Base-by-base conservation (phyloP, 2,888 invertebrate species). In the Volucella inflata region DNA sequence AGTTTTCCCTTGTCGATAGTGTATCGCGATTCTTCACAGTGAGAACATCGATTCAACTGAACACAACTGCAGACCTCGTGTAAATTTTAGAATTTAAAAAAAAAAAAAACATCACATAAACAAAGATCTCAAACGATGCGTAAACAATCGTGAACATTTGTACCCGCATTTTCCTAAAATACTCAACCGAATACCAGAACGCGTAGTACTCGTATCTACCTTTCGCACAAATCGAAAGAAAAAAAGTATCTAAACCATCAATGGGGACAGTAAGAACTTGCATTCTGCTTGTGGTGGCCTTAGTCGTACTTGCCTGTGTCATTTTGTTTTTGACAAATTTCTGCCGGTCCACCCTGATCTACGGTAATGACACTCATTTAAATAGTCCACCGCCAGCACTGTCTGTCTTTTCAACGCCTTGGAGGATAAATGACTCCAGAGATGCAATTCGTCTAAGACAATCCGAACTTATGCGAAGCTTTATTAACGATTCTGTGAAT, bases 401-500 rank as follows among this genome's bases (percentile, higher is more conserved):
- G n/a, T 30, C 30, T 30, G 12, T 30, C 53, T 68, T 53, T 40
- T 55, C 48, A 12, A 62, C 60, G 8, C 42, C 51, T n/a, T 77
- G 62, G 74, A 68, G 44, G 17, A 42, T 59, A 36, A 72, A 78
- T 17, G 36, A 16, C 51, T 65, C 65, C 2, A 14, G n/a, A 38
- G 53, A 65, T 44, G 55, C 44, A 30, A 65, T 75, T 14, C 68
- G 67, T 30, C 17, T 21, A 12, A 79, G 21, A 10, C 85, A 82
- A 65, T 68, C 72, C 1, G 16, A 64, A 17, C 30, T 80, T 1
- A 83, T 87, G 78, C 46, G 14, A 3, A 84, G 60, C 50, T 87
- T 60, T n/a, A 83, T 87, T 12, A 82, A 87, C 65, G 17, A 9
- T 14, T 70, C 77, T 1, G 80, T 57, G 6, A 60, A 85, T 72